A percentile compares a stretch with the other conserved stretches of the same genome.
phyloP scores from a whole-genome alignment of 2,113 vertebrate genomes.

The Daphoenositta chrysoptera region DNA sequence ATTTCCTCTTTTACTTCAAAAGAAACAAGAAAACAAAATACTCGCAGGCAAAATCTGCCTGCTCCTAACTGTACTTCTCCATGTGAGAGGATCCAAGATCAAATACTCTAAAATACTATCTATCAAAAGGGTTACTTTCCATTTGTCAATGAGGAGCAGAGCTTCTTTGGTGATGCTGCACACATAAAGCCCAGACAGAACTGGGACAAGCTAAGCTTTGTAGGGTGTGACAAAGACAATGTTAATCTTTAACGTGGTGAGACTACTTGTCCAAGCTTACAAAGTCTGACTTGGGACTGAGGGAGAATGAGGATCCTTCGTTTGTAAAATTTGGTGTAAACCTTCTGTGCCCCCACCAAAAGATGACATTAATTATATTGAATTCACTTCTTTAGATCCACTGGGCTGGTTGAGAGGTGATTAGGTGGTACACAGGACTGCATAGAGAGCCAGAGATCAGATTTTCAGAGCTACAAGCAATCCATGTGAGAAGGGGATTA shows the following conservation, averaged over 20 bases:
- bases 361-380: not conserved
- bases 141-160: not conserved
- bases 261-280: not conserved
- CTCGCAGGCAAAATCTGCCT: not conserved
- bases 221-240: not conserved
- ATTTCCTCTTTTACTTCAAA: conserved; percentile 50
- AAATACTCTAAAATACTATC: not conserved
- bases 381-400: not conserved
- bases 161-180: not conserved
- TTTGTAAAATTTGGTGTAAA: not conserved
- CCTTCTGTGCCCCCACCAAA: not conserved
- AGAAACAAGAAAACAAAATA: conserved; percentile 20
- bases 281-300: not conserved
- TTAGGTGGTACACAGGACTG: not conserved
- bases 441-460: not conserved
- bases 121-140: not conserved
- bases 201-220: not conserved
- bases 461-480: not conserved
- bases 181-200: not conserved
- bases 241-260: not conserved
- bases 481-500: not conserved
- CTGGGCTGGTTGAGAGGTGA: not conserved
- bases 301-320: not conserved
- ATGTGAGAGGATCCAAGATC: not conserved
- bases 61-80: not conserved